Conservation (phyloP, 2,797 vertebrate genomes). For the Mastacembelus armatus region DNA sequence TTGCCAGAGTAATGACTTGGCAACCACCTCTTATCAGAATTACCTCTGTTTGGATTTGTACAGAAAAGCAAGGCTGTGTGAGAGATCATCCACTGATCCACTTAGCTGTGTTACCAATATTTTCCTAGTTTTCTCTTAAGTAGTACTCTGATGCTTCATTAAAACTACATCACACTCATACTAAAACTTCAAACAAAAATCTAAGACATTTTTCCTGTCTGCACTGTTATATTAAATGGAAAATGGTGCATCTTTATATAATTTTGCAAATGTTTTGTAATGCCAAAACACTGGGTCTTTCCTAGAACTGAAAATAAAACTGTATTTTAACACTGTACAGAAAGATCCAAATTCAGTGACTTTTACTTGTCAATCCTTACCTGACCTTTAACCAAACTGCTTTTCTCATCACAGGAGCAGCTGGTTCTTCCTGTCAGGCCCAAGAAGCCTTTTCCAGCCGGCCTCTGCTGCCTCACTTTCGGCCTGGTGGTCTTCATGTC, state of each 20-base stretch:
- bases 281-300: not conserved
- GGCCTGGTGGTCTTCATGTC: constrained; percentile 89
- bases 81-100: constrained; percentile 3
- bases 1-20: constrained; percentile 67
- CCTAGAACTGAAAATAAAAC: not conserved
- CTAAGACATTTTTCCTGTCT: too few relatives aligned
- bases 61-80: constrained; percentile 17
- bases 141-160: too few relatives aligned
- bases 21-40: constrained; percentile 37
- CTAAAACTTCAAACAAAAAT: too few relatives aligned
- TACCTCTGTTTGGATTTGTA: constrained; percentile 31
- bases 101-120: too few relatives aligned
- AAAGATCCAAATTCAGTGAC: too few relatives aligned
- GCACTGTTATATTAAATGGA: not conserved
- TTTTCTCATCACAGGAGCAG: constrained; percentile 82
- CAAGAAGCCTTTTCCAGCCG: constrained; percentile 83
- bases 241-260: not conserved
- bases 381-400: constrained; percentile 26
- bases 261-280: constrained; percentile 1
- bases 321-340: too few relatives aligned
- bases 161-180: too few relatives aligned
- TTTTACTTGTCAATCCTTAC: not conserved
- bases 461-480: constrained; percentile 90
- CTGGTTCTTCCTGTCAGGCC: constrained; percentile 70
- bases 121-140: too few relatives aligned